A percentile compares a stretch with the other conserved stretches of the same genome.
Evolutionary conservation across 1,140 invertebrate genomes (phyloP).

Genomic region (Ips typographus): DNA sequence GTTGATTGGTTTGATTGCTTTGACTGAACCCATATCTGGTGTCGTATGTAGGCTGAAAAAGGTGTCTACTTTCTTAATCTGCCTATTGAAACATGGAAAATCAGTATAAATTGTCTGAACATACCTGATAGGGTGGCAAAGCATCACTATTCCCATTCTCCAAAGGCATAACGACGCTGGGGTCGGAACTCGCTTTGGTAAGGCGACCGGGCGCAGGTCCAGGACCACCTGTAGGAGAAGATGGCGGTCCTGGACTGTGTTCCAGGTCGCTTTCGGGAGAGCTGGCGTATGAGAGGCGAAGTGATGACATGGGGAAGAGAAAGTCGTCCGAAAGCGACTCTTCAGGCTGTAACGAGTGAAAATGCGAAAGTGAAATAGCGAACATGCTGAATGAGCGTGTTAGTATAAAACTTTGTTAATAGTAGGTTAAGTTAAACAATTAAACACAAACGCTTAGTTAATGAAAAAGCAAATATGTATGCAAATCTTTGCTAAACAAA

Average conservation of each 20-base stretch:
- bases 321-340: slow-evolving; percentile 92
- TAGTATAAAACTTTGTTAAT: neutral
- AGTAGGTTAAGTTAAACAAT: no score
- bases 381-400: slow-evolving; percentile 15
- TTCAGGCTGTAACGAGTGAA: slow-evolving; percentile 63
- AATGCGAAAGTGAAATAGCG: slow-evolving; percentile 15
- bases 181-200: slow-evolving; percentile 83
- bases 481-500: no score
- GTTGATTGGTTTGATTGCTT: slow-evolving; percentile 38
- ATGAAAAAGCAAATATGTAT: no score
- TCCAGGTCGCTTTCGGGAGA: slow-evolving; percentile 94
- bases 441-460: no score
- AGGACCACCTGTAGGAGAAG: slow-evolving; percentile 53
- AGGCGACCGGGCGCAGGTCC: slow-evolving; percentile 61
- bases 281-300: slow-evolving; percentile 90
- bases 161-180: slow-evolving; percentile 74
- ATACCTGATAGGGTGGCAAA: slow-evolving; percentile 78
- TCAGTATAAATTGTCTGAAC: slow-evolving; percentile 39
- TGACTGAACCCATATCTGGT: slow-evolving; percentile 48
- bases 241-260: slow-evolving; percentile 72
- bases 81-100: neutral
- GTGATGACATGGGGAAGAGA: slow-evolving; percentile 95
- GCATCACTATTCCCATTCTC: slow-evolving; percentile 61
- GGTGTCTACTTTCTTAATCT: no score
- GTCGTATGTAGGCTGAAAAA: slow-evolving; percentile 50